Conservation (phyloP, 1,140 invertebrate species). For the Achatina immaculata region DNA sequence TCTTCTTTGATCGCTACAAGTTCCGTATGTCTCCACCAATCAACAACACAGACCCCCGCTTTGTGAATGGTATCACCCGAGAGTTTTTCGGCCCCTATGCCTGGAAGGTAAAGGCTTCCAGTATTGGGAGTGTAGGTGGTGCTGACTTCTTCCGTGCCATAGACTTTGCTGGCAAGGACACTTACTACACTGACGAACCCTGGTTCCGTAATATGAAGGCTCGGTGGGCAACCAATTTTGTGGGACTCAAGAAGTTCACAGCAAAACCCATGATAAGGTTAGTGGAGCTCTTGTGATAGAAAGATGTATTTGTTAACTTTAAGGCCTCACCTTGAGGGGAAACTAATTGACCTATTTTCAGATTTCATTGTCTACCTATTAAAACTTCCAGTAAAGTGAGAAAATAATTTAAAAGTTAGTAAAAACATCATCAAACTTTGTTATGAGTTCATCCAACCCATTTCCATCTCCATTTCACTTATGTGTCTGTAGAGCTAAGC, state of each 20-base stretch:
- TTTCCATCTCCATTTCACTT: no score
- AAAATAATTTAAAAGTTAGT: no score
- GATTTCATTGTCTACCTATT: no score
- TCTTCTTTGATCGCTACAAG: constrained; percentile 95
- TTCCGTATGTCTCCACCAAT: constrained; percentile 77
- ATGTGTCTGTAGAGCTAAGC: no score
- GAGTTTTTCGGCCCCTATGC: constrained; percentile 90
- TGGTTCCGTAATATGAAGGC: constrained; percentile 90
- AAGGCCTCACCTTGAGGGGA: no score
- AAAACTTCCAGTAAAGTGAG: no score
- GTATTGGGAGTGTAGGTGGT: constrained; percentile 78
- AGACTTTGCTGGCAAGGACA: constrained; percentile 70
- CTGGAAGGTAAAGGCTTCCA: constrained; percentile 82
- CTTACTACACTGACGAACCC: constrained; percentile 85
- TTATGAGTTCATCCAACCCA: no score
- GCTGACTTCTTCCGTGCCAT: constrained; percentile 73
- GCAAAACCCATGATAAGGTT: constrained; percentile 90
- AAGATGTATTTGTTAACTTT: no score
- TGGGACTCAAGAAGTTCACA: constrained; percentile 90
- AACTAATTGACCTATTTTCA: no score
- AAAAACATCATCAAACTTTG: no score
- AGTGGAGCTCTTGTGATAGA: no score
- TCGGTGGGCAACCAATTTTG: constrained; percentile 94
- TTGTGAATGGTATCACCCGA: constrained; percentile 59
- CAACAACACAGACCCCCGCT: constrained; percentile 80